Percentiles rank a stretch among this genome's conserved stretches.
phyloP scores from a whole-genome alignment of 2,113 vertebrate genomes.

The Pica pica region DNA sequence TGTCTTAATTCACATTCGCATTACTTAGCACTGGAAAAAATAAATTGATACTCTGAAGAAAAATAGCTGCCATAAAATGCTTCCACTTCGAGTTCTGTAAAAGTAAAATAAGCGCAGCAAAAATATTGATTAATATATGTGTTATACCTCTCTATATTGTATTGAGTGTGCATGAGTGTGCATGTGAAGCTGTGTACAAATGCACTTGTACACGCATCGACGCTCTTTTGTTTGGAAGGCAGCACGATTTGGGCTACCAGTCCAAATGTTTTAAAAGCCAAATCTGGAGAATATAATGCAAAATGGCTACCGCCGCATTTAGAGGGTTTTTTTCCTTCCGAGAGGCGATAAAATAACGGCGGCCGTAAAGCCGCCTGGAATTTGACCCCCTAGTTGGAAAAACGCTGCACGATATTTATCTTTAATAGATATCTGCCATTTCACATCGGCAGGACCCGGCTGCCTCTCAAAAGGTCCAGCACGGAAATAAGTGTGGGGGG shows the following conservation, averaged over 20 bases:
- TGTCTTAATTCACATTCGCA: slow-evolving; percentile 25
- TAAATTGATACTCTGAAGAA: not conserved
- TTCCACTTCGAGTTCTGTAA: not conserved
- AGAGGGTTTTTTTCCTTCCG: not conserved
- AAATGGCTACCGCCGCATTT: slow-evolving; percentile 42
- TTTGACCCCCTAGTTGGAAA: slow-evolving; percentile 45
- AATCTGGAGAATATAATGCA: not conserved
- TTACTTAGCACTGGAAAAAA: slow-evolving; percentile 42
- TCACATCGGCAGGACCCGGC: slow-evolving; percentile 26
- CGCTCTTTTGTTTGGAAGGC: slow-evolving; percentile 26
- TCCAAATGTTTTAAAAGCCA: not conserved
- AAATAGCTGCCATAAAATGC: slow-evolving; percentile 18
- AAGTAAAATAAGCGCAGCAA: not conserved
- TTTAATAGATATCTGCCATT: slow-evolving; percentile 60
- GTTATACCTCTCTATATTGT: not conserved
- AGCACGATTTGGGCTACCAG: not conserved
- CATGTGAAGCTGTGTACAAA: slow-evolving; percentile 1
- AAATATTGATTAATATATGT: not conserved
- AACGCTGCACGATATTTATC: slow-evolving; percentile 46
- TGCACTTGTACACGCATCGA: not conserved
- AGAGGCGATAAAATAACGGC: slow-evolving; percentile 24
- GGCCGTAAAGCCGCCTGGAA: slow-evolving; percentile 35
- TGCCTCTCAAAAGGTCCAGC: not conserved
- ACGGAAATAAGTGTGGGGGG: not conserved
- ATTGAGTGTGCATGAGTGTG: not conserved